phyloP scores from a whole-genome alignment of 1,140 invertebrate species.

The Diuraphis noxia region DNA sequence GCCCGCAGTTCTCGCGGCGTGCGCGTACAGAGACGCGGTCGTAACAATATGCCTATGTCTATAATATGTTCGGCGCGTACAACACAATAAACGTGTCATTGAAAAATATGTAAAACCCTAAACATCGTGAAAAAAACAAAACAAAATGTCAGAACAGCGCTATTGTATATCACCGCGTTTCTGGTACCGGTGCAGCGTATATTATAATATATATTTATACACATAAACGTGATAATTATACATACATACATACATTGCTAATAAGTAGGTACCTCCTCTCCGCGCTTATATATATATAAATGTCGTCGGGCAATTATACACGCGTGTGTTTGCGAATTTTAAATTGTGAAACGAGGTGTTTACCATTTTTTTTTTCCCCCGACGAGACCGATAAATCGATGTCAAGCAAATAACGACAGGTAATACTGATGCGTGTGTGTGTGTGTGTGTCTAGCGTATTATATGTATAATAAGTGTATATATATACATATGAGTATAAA shows the following conservation, averaged over 20 bases:
- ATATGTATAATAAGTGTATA: background rate
- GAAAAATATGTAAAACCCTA: background rate
- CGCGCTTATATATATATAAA: background rate
- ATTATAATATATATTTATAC: background rate
- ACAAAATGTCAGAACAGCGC: background rate
- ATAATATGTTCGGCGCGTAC: background rate
- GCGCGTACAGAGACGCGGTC: background rate
- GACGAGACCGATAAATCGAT: slow-evolving; percentile 13
- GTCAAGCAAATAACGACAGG: slow-evolving; percentile 15
- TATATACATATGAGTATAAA: background rate
- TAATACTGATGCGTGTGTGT: background rate
- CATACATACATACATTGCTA: background rate
- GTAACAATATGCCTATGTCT: too few species aligned
- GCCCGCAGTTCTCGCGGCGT: background rate
- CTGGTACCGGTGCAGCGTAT: background rate
- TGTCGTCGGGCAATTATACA: slow-evolving; percentile 14
- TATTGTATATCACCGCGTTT: background rate
- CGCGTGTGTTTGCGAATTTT: slow-evolving; percentile 46
- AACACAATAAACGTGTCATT: background rate
- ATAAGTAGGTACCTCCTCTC: too few species aligned
- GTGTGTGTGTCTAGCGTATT: background rate
- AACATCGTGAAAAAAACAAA: background rate
- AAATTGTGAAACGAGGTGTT: slow-evolving; percentile 48
- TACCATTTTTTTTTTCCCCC: background rate
- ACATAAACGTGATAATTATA: background rate